Base-by-base conservation (phyloP, 2,113 vertebrate species). In the Rhabdornis inornatus region DNA sequence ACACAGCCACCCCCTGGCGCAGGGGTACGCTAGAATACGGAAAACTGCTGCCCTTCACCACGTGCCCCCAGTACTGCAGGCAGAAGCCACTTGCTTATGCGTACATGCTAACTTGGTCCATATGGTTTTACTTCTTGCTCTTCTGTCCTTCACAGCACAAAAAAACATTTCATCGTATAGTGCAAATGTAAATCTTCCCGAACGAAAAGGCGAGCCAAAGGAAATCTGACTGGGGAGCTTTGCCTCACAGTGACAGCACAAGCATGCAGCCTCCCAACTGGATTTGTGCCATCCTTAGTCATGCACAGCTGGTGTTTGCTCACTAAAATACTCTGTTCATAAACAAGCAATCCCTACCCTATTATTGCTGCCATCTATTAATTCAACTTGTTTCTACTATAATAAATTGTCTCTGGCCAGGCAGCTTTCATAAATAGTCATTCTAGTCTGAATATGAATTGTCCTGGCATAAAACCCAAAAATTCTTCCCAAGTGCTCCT, bases 271-370 rank as follows among this genome's bases (percentile, higher is more conserved):
- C 93, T 95, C 95, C 90, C 76, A 85, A 89, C 93, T 98, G 97
- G 97, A 97, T 84, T 70, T 79, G 64, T 96, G 98, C 97, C 98
- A 97, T 78, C 93, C 88, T 96, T 93, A 96, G 95, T 96, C 96
- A 95, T 30, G 57, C 96, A 97, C 96, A 98, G 98, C 97, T 98
- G 97, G 95, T 94, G 85, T 96, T 97, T 97, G 94, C 96, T 97
- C 96, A 97, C 96, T 94, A 96, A 97, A 98, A 97, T 93, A 97
- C 89, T 96, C 95, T 92, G 70, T 96, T 97, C 97, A 97, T 94
- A 97, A 98, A 97, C 95, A 98, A 97, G 96, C 75, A 95, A 95
- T 94, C 91, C 95, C 94, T 95, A 96, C 92, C 61, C 93, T 91
- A 96, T 97, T 97, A 92, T 97, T 94, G 91, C 66, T 95, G 70